phyloP scores from a whole-genome alignment of 2,888 invertebrate genomes.

The Hartigia nigra region DNA sequence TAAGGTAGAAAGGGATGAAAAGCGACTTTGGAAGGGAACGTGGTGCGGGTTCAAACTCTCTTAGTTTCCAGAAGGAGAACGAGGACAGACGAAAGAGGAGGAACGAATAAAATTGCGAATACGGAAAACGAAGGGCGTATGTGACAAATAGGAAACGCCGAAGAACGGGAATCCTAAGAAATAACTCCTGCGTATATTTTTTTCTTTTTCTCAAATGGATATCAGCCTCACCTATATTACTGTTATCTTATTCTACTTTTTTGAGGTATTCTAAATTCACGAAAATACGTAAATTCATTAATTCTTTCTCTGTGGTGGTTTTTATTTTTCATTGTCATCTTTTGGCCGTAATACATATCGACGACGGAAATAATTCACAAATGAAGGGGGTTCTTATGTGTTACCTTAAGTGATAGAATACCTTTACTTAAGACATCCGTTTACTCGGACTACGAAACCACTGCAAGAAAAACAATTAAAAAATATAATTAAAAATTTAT shows the following conservation, averaged over 20 bases:
- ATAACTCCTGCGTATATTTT: not conserved
- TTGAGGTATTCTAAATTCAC: not conserved
- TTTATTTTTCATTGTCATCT: not conserved
- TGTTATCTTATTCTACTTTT: not conserved
- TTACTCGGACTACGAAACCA: not conserved
- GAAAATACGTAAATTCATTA: not conserved
- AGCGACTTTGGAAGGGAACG: slow-evolving; percentile 6
- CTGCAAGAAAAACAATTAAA: slow-evolving; percentile 37
- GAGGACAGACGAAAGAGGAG: slow-evolving; percentile 4
- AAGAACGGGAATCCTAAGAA: not conserved
- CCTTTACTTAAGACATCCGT: not conserved
- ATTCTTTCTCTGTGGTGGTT: slow-evolving; percentile 1
- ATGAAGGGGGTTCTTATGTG: not conserved
- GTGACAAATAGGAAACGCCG: slow-evolving; percentile 20
- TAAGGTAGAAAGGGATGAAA: slow-evolving; percentile 1
- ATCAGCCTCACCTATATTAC: not conserved
- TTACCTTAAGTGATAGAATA: not conserved
- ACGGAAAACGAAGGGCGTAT: slow-evolving; percentile 21
- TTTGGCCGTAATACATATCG: not conserved
- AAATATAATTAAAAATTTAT: slow-evolving; percentile 44
- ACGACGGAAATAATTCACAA: not conserved
- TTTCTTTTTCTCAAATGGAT: not conserved
- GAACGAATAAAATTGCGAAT: slow-evolving; percentile 19
- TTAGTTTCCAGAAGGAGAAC: slow-evolving; percentile 2
- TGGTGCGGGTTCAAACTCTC: slow-evolving; percentile 11